phyloP scores from a whole-genome alignment of 1,140 invertebrate species.

The Drosophila orosa region DNA sequence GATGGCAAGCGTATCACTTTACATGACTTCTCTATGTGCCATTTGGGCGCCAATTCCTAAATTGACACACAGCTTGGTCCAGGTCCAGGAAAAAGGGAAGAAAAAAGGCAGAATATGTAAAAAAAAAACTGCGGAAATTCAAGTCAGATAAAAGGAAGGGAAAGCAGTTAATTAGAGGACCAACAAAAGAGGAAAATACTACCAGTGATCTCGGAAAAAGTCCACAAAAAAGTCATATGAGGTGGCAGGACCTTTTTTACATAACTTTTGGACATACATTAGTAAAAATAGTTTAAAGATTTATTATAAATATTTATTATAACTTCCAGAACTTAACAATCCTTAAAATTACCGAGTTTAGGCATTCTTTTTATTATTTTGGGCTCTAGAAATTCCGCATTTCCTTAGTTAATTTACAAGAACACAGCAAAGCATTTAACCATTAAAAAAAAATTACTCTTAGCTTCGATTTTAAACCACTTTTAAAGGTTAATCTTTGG shows the following conservation, averaged over 20 bases:
- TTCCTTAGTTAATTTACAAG: too few relatives aligned
- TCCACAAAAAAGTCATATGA: too few relatives aligned
- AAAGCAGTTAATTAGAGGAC: constrained; percentile 19
- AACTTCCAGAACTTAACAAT: too few relatives aligned
- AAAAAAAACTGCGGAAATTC: constrained; percentile 2
- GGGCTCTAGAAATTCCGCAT: neutral
- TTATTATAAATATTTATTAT: too few relatives aligned
- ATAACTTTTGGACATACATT: neutral
- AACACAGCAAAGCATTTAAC: too few relatives aligned
- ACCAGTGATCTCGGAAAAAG: neutral
- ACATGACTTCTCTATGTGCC: constrained; percentile 79
- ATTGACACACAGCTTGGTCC: constrained; percentile 58
- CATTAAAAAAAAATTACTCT: neutral
- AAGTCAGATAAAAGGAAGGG: neutral
- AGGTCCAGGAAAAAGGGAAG: constrained; percentile 13
- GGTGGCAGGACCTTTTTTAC: neutral
- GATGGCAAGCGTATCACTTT: constrained; percentile 70
- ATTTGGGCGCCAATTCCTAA: constrained; percentile 80
- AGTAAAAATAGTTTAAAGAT: too few relatives aligned
- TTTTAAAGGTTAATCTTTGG: neutral
- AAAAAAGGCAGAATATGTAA: constrained; percentile 25
- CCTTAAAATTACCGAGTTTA: too few relatives aligned
- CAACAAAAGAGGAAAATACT: neutral
- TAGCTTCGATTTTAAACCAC: neutral
- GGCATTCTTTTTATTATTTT: too few relatives aligned